A percentile compares a stretch with the other conserved stretches of the same genome.
Evolutionary conservation across 2,113 vertebrate genomes (phyloP).

Genomic region (Emydocephalus ijimae): DNA sequence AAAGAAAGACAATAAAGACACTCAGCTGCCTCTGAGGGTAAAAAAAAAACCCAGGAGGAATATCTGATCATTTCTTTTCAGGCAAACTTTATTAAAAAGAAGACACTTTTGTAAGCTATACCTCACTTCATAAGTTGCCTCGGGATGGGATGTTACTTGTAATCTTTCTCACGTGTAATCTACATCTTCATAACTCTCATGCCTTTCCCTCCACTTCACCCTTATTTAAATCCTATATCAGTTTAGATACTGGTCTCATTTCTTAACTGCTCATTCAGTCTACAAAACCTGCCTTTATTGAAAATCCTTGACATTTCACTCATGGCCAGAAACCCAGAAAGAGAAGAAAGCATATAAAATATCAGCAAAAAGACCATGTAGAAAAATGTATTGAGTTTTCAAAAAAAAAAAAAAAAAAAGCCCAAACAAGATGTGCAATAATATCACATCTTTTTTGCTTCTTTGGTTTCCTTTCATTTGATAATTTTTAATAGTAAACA

Average conservation of each 20-base stretch:
- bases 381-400: neutral
- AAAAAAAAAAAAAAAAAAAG: neutral
- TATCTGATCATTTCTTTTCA: neutral
- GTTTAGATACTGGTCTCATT: conserved; percentile 1
- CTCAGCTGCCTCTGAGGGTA: neutral
- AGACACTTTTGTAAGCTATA: neutral
- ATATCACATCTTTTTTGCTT: neutral
- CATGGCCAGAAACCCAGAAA: conserved; percentile 13
- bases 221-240: neutral
- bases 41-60: neutral
- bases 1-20: neutral
- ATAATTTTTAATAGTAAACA: neutral
- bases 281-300: neutral
- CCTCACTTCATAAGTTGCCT: neutral
- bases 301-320: conserved; percentile 11
- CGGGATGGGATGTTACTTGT: neutral
- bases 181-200: neutral
- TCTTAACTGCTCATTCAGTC: conserved; percentile 20
- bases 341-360: neutral
- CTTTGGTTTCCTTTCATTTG: neutral
- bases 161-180: neutral
- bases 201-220: neutral
- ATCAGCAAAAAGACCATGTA: neutral
- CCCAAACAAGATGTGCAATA: neutral
- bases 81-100: neutral